phyloP scores from a whole-genome alignment of 2,888 invertebrate genomes.

The Opisthograptis luteolata region DNA sequence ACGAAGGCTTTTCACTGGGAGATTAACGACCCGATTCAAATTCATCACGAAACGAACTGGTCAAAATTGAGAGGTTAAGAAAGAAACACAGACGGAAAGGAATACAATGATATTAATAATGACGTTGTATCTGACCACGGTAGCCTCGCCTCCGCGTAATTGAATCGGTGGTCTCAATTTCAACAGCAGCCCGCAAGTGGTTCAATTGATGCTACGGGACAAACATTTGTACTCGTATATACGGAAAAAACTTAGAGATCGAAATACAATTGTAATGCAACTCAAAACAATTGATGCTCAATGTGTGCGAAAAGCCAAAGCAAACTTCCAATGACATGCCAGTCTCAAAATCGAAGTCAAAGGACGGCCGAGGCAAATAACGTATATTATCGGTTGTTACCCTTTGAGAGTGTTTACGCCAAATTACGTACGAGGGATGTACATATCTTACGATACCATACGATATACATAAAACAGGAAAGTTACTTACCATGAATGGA shows the following conservation, averaged over 20 bases:
- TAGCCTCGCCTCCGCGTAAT: neutral
- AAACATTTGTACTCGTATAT: no score
- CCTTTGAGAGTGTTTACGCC: conserved; percentile 12
- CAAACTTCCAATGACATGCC: neutral
- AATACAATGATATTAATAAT: neutral
- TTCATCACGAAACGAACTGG: conserved; percentile 12
- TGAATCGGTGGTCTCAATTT: no score
- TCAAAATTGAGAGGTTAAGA: neutral
- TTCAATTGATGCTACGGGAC: no score
- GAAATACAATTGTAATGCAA: no score
- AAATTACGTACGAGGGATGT: neutral
- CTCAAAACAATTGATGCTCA: no score
- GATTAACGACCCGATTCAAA: conserved; percentile 32
- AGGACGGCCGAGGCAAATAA: neutral
- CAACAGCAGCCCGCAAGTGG: no score
- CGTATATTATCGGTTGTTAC: neutral
- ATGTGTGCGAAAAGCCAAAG: conserved; percentile 2
- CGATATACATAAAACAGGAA: no score
- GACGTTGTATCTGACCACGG: neutral
- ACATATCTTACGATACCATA: neutral
- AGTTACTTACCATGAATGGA: no score
- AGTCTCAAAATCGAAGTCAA: conserved; percentile 6
- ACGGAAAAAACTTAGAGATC: no score
- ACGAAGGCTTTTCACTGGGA: conserved; percentile 45
- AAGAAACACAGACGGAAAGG: neutral